Conservation (phyloP, 2,797 vertebrate species). For the Numenius phaeopus region DNA sequence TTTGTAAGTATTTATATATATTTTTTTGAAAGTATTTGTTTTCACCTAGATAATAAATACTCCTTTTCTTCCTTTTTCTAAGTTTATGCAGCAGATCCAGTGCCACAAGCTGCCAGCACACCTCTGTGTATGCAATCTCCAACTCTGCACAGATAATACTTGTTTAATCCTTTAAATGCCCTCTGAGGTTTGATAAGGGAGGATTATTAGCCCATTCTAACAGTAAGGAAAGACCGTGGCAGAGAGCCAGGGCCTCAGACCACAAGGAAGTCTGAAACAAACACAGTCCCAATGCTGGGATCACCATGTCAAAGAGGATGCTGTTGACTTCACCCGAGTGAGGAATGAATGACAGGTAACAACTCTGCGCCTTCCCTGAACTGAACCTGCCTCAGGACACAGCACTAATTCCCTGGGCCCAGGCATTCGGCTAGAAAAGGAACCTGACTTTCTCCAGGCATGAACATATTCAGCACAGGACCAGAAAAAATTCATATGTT, state of each 20-base stretch:
- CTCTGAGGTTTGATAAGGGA: background rate
- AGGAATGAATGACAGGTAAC: background rate
- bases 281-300: accelerated
- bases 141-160: background rate
- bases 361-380: background rate
- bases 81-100: background rate
- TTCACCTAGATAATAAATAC: background rate
- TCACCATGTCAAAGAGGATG: background rate
- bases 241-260: background rate
- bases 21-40: background rate
- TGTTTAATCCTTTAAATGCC: background rate
- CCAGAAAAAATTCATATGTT: background rate
- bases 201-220: background rate
- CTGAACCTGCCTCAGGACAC: background rate
- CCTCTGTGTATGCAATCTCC: background rate
- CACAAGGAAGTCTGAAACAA: background rate
- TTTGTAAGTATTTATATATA: background rate
- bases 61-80: background rate
- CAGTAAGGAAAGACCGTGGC: accelerated
- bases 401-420: background rate
- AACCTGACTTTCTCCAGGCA: background rate
- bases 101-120: background rate
- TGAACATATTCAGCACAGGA: background rate
- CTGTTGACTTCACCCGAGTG: background rate
- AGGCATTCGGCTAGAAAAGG: background rate